Percentiles rank a stretch among this genome's conserved stretches.
phyloP scores from a whole-genome alignment of 2,113 vertebrate species.

The Galbula dea region DNA sequence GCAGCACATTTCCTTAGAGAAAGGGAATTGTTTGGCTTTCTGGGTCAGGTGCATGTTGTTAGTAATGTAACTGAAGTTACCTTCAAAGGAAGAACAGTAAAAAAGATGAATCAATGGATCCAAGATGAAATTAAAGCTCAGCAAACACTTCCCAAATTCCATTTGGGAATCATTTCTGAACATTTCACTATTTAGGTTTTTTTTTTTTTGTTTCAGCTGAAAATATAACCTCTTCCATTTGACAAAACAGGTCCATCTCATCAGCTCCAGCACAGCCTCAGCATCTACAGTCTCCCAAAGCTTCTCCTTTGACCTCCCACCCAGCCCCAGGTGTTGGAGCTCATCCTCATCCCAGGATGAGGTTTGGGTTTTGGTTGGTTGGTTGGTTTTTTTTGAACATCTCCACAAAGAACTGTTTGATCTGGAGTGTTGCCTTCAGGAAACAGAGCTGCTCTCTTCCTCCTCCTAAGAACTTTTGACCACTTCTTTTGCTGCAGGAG shows the following conservation, averaged over 20 bases:
- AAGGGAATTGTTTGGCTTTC: neutral
- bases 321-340: conserved; percentile 28
- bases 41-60: neutral
- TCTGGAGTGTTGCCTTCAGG: conserved; percentile 39
- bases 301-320: conserved; percentile 20
- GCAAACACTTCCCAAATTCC: neutral
- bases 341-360: conserved; percentile 39
- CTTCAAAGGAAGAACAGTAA: neutral
- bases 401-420: conserved; percentile 52
- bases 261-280: neutral
- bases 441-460: neutral
- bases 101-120: neutral
- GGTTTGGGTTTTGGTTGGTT: neutral
- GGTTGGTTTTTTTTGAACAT: neutral
- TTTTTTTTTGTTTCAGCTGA: neutral
- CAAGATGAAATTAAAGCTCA: neutral
- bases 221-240: neutral
- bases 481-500: conserved; percentile 33
- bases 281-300: neutral
- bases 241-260: neutral
- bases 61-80: neutral
- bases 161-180: neutral
- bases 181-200: too few species aligned
- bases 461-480: conserved; percentile 30
- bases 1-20: neutral